Base-by-base conservation (phyloP, 2,113 vertebrate genomes). In the Chaenogobius annularis region DNA sequence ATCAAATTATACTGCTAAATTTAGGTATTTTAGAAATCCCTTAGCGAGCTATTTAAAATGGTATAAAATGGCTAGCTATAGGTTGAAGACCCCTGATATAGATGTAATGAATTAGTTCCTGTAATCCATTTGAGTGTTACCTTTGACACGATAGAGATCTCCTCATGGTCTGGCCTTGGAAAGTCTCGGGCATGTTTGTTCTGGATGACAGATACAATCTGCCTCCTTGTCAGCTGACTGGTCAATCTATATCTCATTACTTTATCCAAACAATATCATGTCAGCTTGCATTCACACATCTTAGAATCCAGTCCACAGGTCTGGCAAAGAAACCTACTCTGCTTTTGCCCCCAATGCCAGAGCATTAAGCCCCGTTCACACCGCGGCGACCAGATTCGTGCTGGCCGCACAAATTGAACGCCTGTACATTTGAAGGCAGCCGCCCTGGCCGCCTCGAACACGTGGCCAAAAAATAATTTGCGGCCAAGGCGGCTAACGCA, bases 201-300 rank as follows among this genome's bases (percentile, higher is more conserved):
- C 83, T 81, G 62, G 76, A 86, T 88, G 89, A 85, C 87, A 83
- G 81, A 84, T 74, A 74, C 83, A 91, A 89, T 89, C 83, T 85
- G 72, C 69, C 73, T 65, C 20, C 54, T 64, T 70, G 81, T 89
- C 83, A 85, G 83, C 65, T 85, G 83, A 87, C 56, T 54, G 87
- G 77, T 89, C 87, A 85, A 89, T 92, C 90, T 85, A 91, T 92
- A 91, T 86, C 82, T 89, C 81, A 90, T 91, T 90, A 85, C 78
- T 83, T 79, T 87, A 78, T 78, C 63, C 75, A 85, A 91, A 91
- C 81, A 87, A 75, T 81, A 78, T 85, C 62, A 69, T 87, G 69
- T 78, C 70, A 70, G 56, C 75, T 67, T 70, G 56, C 71, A 84
- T 79, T 83, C 67, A 69, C 67, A 52, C 52, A 79, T 48, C 35